Percentiles rank a stretch among this genome's conserved stretches.
phyloP scores from a whole-genome alignment of 2,888 invertebrate species.

The Acanthosoma haemorrhoidale region DNA sequence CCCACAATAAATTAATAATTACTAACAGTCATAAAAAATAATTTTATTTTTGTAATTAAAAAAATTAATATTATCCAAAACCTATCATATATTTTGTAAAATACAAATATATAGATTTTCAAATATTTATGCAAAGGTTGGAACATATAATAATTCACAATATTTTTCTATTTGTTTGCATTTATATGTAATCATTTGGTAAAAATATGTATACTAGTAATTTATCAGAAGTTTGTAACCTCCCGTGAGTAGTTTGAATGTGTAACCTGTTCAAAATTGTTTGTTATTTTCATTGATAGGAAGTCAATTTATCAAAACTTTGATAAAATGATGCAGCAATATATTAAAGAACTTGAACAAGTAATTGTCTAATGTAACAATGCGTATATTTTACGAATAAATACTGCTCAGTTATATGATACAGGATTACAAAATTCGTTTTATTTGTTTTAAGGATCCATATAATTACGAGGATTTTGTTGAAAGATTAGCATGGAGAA shows the following conservation, averaged over 20 bases:
- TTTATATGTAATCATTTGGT: neutral
- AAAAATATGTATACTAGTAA: neutral
- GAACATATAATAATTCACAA: neutral
- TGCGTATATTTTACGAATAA: constrained; percentile 1
- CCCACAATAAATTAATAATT: neutral
- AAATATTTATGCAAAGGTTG: neutral
- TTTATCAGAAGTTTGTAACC: neutral
- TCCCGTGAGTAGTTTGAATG: neutral
- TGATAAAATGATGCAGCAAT: constrained; percentile 76
- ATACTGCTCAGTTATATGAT: neutral
- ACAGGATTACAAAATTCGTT: neutral
- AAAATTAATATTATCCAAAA: neutral
- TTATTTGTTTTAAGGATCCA: constrained; percentile 65
- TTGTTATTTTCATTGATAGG: neutral
- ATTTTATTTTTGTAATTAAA: neutral
- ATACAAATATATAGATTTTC: too few species aligned
- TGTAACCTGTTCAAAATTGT: neutral
- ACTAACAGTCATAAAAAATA: neutral
- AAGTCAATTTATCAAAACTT: neutral
- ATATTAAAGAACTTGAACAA: constrained; percentile 72
- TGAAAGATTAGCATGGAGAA: constrained; percentile 90
- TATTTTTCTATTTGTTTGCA: neutral
- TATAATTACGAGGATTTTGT: constrained; percentile 97
- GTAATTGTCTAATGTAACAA: constrained; percentile 12
- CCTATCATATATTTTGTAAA: neutral